phyloP scores from a whole-genome alignment of 1,140 invertebrate species.

The Drosophila kepulauana region DNA sequence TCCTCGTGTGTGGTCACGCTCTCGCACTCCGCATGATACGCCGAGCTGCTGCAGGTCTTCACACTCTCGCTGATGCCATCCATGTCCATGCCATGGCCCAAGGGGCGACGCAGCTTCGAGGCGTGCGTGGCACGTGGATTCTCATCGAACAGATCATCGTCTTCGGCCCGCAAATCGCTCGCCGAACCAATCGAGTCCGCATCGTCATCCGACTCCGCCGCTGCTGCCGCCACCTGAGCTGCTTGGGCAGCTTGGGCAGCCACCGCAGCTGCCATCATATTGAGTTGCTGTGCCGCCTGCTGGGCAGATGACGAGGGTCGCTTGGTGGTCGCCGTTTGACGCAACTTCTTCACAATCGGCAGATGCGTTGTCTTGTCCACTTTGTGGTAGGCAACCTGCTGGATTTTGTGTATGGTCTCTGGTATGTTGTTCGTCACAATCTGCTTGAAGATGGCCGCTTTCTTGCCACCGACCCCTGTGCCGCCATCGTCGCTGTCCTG shows the following conservation, averaged over 20 bases:
- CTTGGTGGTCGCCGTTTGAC: conserved; percentile 81
- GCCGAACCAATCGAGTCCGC: conserved; percentile 91
- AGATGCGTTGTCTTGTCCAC: conserved; percentile 84
- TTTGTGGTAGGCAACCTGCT: conserved; percentile 85
- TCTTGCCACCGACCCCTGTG: conserved; percentile 49
- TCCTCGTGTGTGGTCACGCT: conserved; percentile 89
- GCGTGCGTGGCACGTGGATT: conserved; percentile 69
- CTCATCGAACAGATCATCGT: conserved; percentile 87
- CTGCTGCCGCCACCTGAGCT: conserved; percentile 38
- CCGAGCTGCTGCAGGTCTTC: conserved; percentile 89
- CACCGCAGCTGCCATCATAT: conserved; percentile 70
- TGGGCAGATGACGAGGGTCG: conserved; percentile 78
- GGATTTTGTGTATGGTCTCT: conserved; percentile 84
- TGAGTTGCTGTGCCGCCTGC: conserved; percentile 78
- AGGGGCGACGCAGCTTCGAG: conserved; percentile 60
- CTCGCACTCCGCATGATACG: conserved; percentile 90
- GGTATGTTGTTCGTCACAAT: conserved; percentile 86
- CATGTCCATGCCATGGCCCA: conserved; percentile 80
- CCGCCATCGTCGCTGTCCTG: conserved; percentile 70
- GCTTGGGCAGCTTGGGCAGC: conserved; percentile 72
- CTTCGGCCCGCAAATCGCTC: conserved; percentile 89
- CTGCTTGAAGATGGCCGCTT: conserved; percentile 85
- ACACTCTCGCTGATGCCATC: conserved; percentile 89
- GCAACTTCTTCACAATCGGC: conserved; percentile 85
- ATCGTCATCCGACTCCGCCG: conserved; percentile 85